Evolutionary conservation across 53 echinoderm and acorn worm species (phyloP).

Genomic region (Holothuria leucospilota): DNA sequence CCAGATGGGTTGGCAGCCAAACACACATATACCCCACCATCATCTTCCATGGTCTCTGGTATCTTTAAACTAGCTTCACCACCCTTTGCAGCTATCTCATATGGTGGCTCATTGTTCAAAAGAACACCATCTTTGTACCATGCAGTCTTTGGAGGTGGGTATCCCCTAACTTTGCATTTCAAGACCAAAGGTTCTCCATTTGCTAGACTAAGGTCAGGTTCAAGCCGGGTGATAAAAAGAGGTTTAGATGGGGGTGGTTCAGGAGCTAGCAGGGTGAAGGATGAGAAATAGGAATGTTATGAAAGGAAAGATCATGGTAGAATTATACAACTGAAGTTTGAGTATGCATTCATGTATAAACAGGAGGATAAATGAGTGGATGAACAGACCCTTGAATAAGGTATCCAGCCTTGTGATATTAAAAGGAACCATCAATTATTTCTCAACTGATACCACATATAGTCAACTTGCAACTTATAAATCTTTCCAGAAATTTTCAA

Average conservation of each 20-base stretch:
- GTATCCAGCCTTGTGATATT: no score
- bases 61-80: not conserved
- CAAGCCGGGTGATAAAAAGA: constrained; percentile 18
- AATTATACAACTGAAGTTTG: not conserved
- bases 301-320: not conserved
- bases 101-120: constrained; percentile 61
- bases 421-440: no score
- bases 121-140: constrained; percentile 86
- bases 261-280: not conserved
- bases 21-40: constrained; percentile 72
- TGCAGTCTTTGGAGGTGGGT: constrained; percentile 76
- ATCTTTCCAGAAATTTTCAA: no score
- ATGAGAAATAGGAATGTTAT: not conserved
- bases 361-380: no score
- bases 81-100: not conserved
- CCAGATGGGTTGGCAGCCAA: constrained; percentile 81
- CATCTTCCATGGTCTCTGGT: constrained; percentile 57
- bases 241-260: constrained; percentile 43
- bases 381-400: no score
- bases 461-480: no score
- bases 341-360: not conserved
- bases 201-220: constrained; percentile 47
- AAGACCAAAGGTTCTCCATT: constrained; percentile 76
- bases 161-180: constrained; percentile 76
- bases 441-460: no score